Conservation (phyloP, 2,888 invertebrate species). For the Argyresthia albistria region DNA sequence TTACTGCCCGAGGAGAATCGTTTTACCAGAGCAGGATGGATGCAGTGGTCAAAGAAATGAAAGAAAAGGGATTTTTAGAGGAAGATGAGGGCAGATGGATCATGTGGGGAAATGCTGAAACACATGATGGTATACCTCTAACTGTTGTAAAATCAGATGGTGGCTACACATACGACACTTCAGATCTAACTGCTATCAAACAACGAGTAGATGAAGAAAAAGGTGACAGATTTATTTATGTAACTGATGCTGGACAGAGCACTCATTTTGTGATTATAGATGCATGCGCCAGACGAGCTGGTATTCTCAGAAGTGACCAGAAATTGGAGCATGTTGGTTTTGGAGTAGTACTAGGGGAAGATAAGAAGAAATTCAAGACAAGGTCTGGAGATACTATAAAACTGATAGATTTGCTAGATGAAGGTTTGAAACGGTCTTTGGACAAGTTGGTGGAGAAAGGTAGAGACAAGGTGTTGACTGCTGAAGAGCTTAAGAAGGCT, state of each 20-base stretch:
- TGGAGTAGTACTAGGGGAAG: slow-evolving; percentile 97
- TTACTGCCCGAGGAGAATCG: slow-evolving; percentile 94
- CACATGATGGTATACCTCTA: slow-evolving; percentile 84
- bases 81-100: slow-evolving; percentile 87
- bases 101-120: slow-evolving; percentile 81
- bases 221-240: slow-evolving; percentile 91
- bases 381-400: slow-evolving; percentile 96
- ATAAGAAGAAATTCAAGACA: slow-evolving; percentile 99
- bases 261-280: slow-evolving; percentile 81
- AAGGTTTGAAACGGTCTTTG: slow-evolving; percentile 86
- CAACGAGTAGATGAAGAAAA: slow-evolving; percentile 89
- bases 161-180: slow-evolving; percentile 97
- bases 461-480: slow-evolving; percentile 85
- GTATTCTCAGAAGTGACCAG: slow-evolving; percentile 75
- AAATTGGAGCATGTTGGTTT: slow-evolving; percentile 94
- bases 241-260: slow-evolving; percentile 94
- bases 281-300: slow-evolving; percentile 84
- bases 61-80: slow-evolving; percentile 78
- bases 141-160: slow-evolving; percentile 98
- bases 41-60: slow-evolving; percentile 80
- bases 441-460: slow-evolving; percentile 91
- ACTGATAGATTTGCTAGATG: slow-evolving; percentile 89
- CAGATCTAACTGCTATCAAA: slow-evolving; percentile 94
- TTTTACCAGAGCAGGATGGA: slow-evolving; percentile 97
- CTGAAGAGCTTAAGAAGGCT: slow-evolving; percentile 85